phyloP scores from a whole-genome alignment of 2,797 vertebrate species.

The Oryzias sinensis region DNA sequence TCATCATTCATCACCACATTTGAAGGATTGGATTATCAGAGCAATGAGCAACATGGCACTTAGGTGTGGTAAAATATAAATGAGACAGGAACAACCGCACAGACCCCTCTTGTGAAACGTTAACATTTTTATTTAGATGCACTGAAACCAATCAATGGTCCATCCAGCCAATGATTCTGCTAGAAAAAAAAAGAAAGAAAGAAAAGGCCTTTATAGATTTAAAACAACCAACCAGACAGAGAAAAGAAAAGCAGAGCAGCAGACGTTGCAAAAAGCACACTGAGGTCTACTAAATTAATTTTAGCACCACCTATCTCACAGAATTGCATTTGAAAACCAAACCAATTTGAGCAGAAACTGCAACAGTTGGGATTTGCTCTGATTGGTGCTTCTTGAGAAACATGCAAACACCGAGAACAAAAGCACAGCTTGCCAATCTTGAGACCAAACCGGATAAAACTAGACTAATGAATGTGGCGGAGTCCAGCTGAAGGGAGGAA shows the following conservation, averaged over 20 bases:
- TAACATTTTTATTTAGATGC: constrained; percentile 17
- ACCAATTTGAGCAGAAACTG: too few relatives aligned
- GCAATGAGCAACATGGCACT: constrained; percentile 10
- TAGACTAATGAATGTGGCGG: constrained; percentile 61
- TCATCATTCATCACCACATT: neutral
- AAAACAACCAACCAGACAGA: constrained; percentile 46
- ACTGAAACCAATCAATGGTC: constrained; percentile 8
- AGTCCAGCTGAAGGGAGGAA: constrained; percentile 54
- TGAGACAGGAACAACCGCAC: constrained; percentile 8
- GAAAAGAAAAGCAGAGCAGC: constrained; percentile 61
- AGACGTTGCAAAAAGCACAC: constrained; percentile 61
- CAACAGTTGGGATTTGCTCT: constrained; percentile 14
- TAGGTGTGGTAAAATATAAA: neutral
- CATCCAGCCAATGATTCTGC: constrained; percentile 19
- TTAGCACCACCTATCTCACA: constrained; percentile 66
- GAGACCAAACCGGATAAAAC: constrained; percentile 58
- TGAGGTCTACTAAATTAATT: constrained; percentile 54
- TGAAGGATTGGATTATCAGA: neutral
- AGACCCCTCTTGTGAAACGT: constrained; percentile 17
- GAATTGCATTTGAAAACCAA: too few relatives aligned
- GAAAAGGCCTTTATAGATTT: neutral
- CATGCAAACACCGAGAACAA: constrained; percentile 67
- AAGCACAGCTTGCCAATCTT: constrained; percentile 61
- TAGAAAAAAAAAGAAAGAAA: neutral
- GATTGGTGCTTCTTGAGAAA: constrained; percentile 62